Base-by-base conservation (phyloP, 2,888 invertebrate genomes). In the Digitonthophagus gazella region DNA sequence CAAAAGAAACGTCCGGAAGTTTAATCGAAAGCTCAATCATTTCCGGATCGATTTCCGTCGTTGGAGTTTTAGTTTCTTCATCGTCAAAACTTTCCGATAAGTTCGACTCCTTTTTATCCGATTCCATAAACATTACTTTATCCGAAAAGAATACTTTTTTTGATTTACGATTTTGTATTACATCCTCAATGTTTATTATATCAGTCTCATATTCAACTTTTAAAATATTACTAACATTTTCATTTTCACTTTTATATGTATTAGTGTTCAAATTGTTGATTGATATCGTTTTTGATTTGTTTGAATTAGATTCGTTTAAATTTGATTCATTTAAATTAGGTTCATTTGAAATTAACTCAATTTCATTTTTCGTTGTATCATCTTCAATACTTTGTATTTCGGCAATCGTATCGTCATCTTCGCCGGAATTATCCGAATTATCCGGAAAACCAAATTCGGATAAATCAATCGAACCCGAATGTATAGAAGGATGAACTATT, bases 121-220 rank as follows among this genome's bases (percentile, higher is more conserved):
- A 1, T 5, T 58, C 65, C 44, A 65, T 14, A 44, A 65, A 14
- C 28, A 65, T 14, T 1, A 65, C 54, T 11, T 65, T 5, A 4
- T 65, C 65, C 11, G 65, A 65, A 14, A 65, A 65, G 5, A 65
- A 6, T 6, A 65, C 65, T 44, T 3, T 28, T 16, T 54, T 65
- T 2, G 18, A n/a, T 11, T n/a, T 5, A 1, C 16, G 57, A 5
- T 2, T 57, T 57, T n/a, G n/a, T n/a, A n/a, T n/a, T n/a, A n/a
- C 57, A 15, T 58, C 58, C 4, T n/a, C 16, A 8, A 1, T 5
- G 18, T 58, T 58, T 11, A 5, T 57, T n/a, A 5, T 15, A 57
- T 57, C 57, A 3, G 57, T 3, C 57, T 57, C 11, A 4, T 57
- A 8, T 6, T 44, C 54, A n/a, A 44, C n/a, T n/a, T n/a, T n/a